Evolutionary conservation across 2,797 vertebrate genomes (phyloP).

Genomic region (Ctenosaura bakeri): DNA sequence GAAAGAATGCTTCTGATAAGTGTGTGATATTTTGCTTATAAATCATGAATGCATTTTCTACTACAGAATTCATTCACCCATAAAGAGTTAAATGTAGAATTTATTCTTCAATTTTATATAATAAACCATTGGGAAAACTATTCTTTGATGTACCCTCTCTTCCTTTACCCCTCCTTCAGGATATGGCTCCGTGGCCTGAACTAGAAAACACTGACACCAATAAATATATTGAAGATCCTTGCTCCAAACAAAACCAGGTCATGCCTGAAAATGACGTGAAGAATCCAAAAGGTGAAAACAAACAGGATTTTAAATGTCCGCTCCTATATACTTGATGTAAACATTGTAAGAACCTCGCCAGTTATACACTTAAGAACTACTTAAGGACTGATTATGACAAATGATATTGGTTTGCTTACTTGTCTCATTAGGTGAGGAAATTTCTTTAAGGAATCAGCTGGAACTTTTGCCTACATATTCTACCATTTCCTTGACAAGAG

Average conservation of each 20-base stretch:
- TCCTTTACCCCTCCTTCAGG: conserved; percentile 63
- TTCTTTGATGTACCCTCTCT: neutral
- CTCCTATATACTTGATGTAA: conserved; percentile 51
- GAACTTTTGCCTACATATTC: conserved; percentile 84
- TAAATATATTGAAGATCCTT: conserved; percentile 69
- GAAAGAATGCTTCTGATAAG: neutral
- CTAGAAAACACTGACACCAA: conserved; percentile 76
- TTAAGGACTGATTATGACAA: conserved; percentile 19
- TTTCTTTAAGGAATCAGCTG: conserved; percentile 71
- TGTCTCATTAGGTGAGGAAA: conserved; percentile 58
- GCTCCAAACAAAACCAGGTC: conserved; percentile 65
- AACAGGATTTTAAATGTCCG: neutral
- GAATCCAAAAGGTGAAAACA: conserved; percentile 67
- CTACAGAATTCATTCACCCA: conserved; percentile 30
- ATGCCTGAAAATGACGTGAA: conserved; percentile 69
- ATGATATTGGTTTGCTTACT: neutral
- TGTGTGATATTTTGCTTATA: neutral
- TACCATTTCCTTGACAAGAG: conserved; percentile 83
- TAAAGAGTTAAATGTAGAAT: neutral
- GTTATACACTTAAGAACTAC: neutral
- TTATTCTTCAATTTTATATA: conserved; percentile 3
- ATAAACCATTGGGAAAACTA: neutral
- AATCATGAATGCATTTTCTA: neutral
- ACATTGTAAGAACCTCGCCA: neutral
- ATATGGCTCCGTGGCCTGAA: conserved; percentile 91